Percentiles rank a stretch among this genome's conserved stretches.
phyloP scores from a whole-genome alignment of 2,888 invertebrate genomes.

The Lamellibrachia columna region DNA sequence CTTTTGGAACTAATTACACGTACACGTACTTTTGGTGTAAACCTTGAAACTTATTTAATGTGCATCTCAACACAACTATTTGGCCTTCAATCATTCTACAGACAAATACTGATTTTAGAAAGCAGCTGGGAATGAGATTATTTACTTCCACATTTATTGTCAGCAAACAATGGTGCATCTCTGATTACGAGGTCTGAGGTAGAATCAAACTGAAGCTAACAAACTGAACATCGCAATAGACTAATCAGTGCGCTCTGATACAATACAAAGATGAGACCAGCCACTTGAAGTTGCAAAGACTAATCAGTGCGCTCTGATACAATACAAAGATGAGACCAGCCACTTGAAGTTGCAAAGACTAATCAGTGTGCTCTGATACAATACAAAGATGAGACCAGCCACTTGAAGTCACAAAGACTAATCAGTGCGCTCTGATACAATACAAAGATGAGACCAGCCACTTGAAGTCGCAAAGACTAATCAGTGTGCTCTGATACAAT shows the following conservation, averaged over 20 bases:
- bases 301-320: neutral
- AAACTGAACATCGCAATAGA: neutral
- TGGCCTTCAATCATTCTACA: neutral
- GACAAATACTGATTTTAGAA: neutral
- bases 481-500: too few relatives aligned
- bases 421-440: too few relatives aligned
- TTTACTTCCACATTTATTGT: neutral
- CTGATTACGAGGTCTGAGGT: neutral
- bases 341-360: too few relatives aligned
- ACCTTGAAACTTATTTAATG: neutral
- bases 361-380: too few relatives aligned
- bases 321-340: neutral
- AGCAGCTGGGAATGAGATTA: neutral
- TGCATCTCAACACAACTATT: neutral
- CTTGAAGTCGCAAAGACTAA: too few relatives aligned
- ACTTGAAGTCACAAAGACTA: too few relatives aligned
- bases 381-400: too few relatives aligned
- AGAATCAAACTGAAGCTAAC: neutral
- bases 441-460: too few relatives aligned
- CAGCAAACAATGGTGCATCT: neutral
- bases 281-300: too few relatives aligned
- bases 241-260: neutral
- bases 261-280: neutral
- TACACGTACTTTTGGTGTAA: neutral
- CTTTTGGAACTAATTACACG: neutral